Percentiles rank a stretch among this genome's conserved stretches.
These are phyloP conservation scores for Thecophora atra DNA, from an alignment of 2,888 invertebrate genomes.

Conservation along the genomic window DNA sequence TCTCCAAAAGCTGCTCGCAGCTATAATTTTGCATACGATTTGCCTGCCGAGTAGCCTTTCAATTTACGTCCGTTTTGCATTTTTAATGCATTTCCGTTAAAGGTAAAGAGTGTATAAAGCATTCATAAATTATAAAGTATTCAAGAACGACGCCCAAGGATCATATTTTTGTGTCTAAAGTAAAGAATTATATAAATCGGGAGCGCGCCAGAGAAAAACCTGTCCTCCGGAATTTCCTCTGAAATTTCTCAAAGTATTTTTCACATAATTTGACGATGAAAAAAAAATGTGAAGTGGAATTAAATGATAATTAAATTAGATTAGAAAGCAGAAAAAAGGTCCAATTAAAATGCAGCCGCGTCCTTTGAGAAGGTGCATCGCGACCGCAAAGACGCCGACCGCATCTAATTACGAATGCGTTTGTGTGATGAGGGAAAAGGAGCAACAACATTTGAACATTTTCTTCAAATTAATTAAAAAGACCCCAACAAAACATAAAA, in stretches of 20 bases:
- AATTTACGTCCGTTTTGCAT: neutral
- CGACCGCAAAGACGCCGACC: slow-evolving; percentile 27
- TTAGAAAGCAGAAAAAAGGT: neutral
- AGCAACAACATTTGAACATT: neutral
- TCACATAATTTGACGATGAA: too few species aligned
- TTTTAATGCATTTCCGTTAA: too few species aligned
- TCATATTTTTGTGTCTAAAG: too few species aligned
- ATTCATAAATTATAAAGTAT: too few species aligned
- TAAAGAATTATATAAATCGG: too few species aligned
- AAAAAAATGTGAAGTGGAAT: neutral
- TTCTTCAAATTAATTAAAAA: slow-evolving; percentile 7
- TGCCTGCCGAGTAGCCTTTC: slow-evolving; percentile 9
- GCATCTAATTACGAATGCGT: slow-evolving; percentile 22
- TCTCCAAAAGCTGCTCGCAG: neutral
- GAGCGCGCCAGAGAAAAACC: too few species aligned
- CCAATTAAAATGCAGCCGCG: neutral
- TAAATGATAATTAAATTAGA: neutral
- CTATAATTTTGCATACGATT: slow-evolving; percentile 11
- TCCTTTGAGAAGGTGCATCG: neutral
- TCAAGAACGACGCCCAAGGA: too few species aligned
- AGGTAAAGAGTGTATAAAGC: too few species aligned
- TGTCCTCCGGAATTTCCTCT: too few species aligned
- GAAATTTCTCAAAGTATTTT: too few species aligned
- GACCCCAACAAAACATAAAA: neutral
- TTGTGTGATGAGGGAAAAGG: neutral